A percentile compares a stretch with the other conserved stretches of the same genome.
Conservation (phyloP, 2,888 invertebrate species). For the Tiliacea aurago region DNA sequence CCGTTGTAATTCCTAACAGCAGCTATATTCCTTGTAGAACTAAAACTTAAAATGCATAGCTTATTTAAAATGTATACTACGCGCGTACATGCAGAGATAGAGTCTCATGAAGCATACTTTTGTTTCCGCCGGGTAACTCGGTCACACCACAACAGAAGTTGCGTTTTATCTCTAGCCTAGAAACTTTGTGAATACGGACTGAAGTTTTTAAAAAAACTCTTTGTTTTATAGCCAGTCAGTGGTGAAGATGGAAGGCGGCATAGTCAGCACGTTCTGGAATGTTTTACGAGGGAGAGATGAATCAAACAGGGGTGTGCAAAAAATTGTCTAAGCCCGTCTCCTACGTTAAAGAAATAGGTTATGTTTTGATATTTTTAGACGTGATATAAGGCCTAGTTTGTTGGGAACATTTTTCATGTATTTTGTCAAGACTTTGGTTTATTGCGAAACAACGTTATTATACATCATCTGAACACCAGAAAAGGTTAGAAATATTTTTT, state of each 20-base stretch:
- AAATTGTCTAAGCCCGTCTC: slow-evolving; percentile 29
- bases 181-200: slow-evolving; percentile 54
- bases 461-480: slow-evolving; percentile 12
- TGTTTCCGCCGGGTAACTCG: slow-evolving; percentile 68
- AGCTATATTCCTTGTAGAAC: background rate
- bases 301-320: slow-evolving; percentile 35
- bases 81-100: slow-evolving; percentile 57
- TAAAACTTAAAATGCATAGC: slow-evolving; percentile 53
- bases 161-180: slow-evolving; percentile 64
- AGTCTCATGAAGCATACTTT: slow-evolving; percentile 53
- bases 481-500: slow-evolving; percentile 9
- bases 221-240: slow-evolving; percentile 48
- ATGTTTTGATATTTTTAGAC: slow-evolving; percentile 26
- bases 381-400: slow-evolving; percentile 7
- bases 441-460: background rate
- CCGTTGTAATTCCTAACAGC: background rate
- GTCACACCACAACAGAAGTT: slow-evolving; percentile 71
- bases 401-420: slow-evolving; percentile 4
- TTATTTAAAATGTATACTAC: slow-evolving; percentile 36
- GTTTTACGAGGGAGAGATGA: slow-evolving; percentile 50
- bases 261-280: slow-evolving; percentile 31
- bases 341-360: slow-evolving; percentile 7
- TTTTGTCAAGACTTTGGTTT: slow-evolving; percentile 19
- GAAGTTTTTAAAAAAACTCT: slow-evolving; percentile 59
- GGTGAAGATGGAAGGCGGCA: slow-evolving; percentile 35